These are phyloP conservation scores for Acanthurus lineatus DNA, from an alignment of 2,797 vertebrate genomes.

Conservation along the genomic window DNA sequence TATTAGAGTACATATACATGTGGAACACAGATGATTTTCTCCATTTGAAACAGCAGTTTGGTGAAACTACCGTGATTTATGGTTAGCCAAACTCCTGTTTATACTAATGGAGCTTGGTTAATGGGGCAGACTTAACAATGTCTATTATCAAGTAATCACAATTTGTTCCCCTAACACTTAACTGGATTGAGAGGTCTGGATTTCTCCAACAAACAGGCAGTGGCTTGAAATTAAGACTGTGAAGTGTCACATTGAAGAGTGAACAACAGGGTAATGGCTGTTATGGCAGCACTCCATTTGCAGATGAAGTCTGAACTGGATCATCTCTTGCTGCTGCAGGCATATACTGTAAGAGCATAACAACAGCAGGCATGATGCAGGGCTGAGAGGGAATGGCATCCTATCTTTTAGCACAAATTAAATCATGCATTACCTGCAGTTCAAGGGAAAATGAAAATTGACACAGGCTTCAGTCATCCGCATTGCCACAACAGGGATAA, in stretches of 20 bases:
- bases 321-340: conserved; percentile 33
- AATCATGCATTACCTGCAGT: conserved; percentile 29
- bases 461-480: conserved; percentile 5
- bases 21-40: conserved; percentile 27
- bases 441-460: conserved; percentile 14
- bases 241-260: conserved; percentile 64
- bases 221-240: conserved; percentile 69
- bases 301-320: conserved; percentile 42
- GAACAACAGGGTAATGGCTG: conserved; percentile 66
- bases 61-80: conserved; percentile 67
- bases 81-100: conserved; percentile 62
- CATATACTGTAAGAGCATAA: conserved; percentile 18
- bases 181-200: conserved; percentile 62
- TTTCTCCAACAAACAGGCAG: conserved; percentile 59
- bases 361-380: conserved; percentile 5
- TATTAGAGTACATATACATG: not conserved
- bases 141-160: conserved; percentile 80
- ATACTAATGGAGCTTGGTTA: conserved; percentile 73
- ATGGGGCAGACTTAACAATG: conserved; percentile 68
- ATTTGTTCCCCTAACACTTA: conserved; percentile 74
- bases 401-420: conserved; percentile 29
- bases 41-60: conserved; percentile 46
- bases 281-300: conserved; percentile 51
- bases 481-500: not conserved
- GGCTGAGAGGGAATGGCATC: conserved; percentile 9